Evolutionary conservation across 2,113 vertebrate genomes (phyloP).

Genomic region (Ascaphus truei): DNA sequence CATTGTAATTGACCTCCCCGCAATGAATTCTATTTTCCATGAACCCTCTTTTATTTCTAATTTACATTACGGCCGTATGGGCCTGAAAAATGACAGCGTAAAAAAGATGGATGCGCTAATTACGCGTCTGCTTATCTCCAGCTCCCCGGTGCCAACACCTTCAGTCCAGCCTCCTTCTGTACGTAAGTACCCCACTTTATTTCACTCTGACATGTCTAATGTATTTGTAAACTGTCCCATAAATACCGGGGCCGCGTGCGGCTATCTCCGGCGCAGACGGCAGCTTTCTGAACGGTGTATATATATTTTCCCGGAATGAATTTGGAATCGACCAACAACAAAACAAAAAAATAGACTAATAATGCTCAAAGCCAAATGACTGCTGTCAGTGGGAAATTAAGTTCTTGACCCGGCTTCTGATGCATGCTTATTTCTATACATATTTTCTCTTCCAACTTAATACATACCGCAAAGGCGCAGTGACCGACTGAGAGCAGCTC

Average conservation of each 20-base stretch:
- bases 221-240: slow-evolving; percentile 99
- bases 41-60: slow-evolving; percentile 99
- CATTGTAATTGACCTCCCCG: slow-evolving; percentile 94
- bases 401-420: slow-evolving; percentile 98
- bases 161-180: slow-evolving; percentile 83
- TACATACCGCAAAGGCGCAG: slow-evolving; percentile 81
- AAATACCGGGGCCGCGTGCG: slow-evolving; percentile 96
- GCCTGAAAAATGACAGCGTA: slow-evolving; percentile 99
- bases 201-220: slow-evolving; percentile 99
- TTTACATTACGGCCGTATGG: slow-evolving; percentile 99
- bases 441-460: slow-evolving; percentile 94
- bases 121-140: slow-evolving; percentile 97
- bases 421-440: slow-evolving; percentile 96
- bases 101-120: slow-evolving; percentile 99
- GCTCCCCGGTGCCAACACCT: slow-evolving; percentile 83
- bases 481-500: slow-evolving; percentile 85
- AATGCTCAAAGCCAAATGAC: slow-evolving; percentile 96
- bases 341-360: not conserved
- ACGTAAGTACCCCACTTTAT: slow-evolving; percentile 99
- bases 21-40: slow-evolving; percentile 99
- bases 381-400: slow-evolving; percentile 99
- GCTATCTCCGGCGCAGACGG: slow-evolving; percentile 85
- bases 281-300: slow-evolving; percentile 76
- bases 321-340: slow-evolving; percentile 92
- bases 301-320: slow-evolving; percentile 80